A percentile compares a stretch with the other conserved stretches of the same genome.
Conservation (phyloP, 2,797 vertebrate species). For the Aphelocoma californica region DNA sequence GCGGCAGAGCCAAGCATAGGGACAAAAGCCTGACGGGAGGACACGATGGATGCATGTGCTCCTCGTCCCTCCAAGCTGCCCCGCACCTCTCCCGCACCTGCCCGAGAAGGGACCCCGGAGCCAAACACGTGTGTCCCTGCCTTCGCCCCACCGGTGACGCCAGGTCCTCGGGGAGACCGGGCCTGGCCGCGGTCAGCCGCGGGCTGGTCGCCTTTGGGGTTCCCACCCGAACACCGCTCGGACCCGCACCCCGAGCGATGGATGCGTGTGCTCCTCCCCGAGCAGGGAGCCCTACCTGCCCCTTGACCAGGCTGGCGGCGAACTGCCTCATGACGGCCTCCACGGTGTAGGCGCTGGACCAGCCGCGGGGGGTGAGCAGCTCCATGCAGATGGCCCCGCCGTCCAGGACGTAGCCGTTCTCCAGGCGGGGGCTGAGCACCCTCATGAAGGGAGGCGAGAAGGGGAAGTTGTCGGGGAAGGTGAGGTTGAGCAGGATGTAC, state of each 20-base stretch:
- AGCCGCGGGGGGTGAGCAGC: constrained; percentile 96
- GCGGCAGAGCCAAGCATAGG: not conserved
- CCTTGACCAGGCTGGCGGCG: constrained; percentile 97
- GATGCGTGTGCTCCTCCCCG: not conserved
- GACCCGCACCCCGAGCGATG: not conserved
- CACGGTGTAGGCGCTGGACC: constrained; percentile 99
- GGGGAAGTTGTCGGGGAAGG: constrained; percentile 99
- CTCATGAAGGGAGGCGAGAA: constrained; percentile 99
- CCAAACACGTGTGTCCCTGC: not conserved
- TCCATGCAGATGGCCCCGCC: constrained; percentile 99
- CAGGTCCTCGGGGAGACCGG: not conserved
- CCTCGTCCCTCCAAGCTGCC: not conserved
- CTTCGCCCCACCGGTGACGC: not conserved
- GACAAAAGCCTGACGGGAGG: not conserved
- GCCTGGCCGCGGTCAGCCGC: not conserved
- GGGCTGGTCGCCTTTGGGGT: not conserved
- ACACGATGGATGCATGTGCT: not conserved
- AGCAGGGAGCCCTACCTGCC: constrained; percentile 87
- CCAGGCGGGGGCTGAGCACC: constrained; percentile 94
- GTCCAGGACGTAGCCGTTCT: constrained; percentile 99
- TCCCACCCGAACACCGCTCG: not conserved
- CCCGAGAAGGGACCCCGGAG: not conserved
- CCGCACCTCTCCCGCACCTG: not conserved
- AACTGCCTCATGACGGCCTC: constrained; percentile 99
- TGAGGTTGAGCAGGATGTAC: constrained; percentile 97